Evolutionary conservation across 2,797 vertebrate genomes (phyloP).

Genomic region (Chrosomus eos): DNA sequence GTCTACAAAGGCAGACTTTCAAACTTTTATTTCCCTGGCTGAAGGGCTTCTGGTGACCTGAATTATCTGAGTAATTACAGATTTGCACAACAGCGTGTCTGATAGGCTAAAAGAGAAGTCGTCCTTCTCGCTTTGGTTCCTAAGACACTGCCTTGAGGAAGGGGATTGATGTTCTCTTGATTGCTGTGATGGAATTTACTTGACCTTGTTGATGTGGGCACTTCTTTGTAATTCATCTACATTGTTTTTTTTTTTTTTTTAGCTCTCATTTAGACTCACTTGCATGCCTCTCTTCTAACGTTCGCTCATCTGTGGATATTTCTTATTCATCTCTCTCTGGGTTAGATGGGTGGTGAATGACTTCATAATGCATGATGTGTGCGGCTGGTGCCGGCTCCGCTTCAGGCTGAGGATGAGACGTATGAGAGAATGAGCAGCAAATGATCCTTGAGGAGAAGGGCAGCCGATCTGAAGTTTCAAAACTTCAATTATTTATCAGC

Average conservation of each 20-base stretch:
- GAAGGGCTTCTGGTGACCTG: conserved; percentile 62
- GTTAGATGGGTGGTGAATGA: conserved; percentile 20
- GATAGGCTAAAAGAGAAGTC: conserved; percentile 18
- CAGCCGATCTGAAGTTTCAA: conserved; percentile 28
- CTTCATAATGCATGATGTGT: conserved; percentile 52
- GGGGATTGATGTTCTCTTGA: conserved; percentile 39
- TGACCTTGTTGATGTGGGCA: too few relatives aligned
- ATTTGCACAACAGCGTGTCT: conserved; percentile 43
- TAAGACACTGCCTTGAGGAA: conserved; percentile 40
- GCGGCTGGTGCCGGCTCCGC: conserved; percentile 4
- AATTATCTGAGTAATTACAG: conserved; percentile 63
- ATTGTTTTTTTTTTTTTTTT: too few relatives aligned
- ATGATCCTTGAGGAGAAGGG: conserved; percentile 42
- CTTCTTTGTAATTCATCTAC: not conserved
- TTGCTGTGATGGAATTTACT: not conserved
- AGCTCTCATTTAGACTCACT: conserved; percentile 14
- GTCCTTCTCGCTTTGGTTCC: conserved; percentile 21
- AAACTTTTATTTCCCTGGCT: conserved; percentile 53
- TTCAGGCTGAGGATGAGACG: not conserved
- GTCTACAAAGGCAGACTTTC: conserved; percentile 61
- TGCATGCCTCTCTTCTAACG: not conserved
- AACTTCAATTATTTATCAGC: conserved; percentile 50
- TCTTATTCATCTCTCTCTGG: conserved; percentile 19
- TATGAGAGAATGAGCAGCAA: conserved; percentile 51
- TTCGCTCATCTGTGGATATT: conserved; percentile 10